Evolutionary conservation across 2,888 invertebrate genomes (phyloP).

Genomic region (Torymus texanus): DNA sequence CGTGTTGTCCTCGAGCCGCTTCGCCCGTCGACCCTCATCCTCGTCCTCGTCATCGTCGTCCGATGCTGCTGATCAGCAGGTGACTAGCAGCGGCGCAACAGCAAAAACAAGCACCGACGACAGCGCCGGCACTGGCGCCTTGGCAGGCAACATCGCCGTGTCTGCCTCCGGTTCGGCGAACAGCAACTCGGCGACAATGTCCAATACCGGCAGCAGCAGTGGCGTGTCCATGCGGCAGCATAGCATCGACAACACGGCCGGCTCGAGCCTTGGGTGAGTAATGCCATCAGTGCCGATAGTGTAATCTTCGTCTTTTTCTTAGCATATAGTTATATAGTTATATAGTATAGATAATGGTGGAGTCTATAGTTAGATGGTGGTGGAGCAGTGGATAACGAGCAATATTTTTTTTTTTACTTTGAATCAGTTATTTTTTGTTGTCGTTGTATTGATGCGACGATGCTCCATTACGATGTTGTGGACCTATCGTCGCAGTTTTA

Average conservation of each 20-base stretch:
- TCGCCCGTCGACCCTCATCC: conserved; percentile 57
- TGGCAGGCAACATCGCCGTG: conserved; percentile 25
- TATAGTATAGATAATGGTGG: background rate
- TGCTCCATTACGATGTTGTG: too few species aligned
- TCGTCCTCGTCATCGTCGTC: conserved; percentile 41
- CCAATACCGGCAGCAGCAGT: conserved; percentile 59
- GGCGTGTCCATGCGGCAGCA: conserved; percentile 66
- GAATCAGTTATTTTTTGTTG: too few species aligned
- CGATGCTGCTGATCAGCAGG: conserved; percentile 11
- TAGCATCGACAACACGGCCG: conserved; percentile 57
- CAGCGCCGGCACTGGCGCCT: conserved; percentile 7
- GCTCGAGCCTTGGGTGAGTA: conserved; percentile 64
- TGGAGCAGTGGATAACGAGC: too few species aligned
- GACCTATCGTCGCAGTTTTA: too few species aligned
- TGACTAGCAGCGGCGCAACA: too few species aligned
- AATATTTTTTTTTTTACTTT: too few species aligned
- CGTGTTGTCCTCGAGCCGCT: conserved; percentile 61
- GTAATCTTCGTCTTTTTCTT: background rate
- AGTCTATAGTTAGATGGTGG: background rate
- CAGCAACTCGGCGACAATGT: background rate
- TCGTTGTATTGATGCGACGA: too few species aligned
- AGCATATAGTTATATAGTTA: too few species aligned
- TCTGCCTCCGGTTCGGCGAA: background rate
- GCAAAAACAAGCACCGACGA: background rate
- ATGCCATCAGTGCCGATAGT: background rate